Percentiles rank a stretch among this genome's conserved stretches.
Evolutionary conservation across 2,888 invertebrate genomes (phyloP).

Genomic region (Pachymerium ferrugineum): DNA sequence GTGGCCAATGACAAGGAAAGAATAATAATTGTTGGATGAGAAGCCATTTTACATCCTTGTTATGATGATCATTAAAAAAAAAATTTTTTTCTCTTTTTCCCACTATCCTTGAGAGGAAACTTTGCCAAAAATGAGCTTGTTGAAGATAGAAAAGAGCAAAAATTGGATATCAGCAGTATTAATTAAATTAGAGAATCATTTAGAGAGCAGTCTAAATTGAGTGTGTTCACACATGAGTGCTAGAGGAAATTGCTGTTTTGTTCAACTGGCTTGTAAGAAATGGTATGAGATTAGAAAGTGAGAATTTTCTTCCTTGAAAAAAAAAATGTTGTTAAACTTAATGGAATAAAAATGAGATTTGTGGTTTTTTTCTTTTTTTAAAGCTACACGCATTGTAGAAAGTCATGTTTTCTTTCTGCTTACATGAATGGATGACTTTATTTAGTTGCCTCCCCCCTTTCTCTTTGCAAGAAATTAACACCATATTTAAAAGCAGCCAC

Average conservation of each 20-base stretch:
- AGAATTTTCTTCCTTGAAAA: no score
- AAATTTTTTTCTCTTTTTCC: no score
- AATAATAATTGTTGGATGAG: constrained; percentile 16
- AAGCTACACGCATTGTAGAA: background rate
- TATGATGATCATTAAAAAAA: background rate
- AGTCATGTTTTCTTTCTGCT: background rate
- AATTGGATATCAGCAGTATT: constrained; percentile 11
- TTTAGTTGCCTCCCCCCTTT: background rate
- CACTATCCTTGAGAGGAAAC: no score
- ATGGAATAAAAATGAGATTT: no score
- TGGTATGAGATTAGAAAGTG: background rate
- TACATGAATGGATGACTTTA: constrained; percentile 15
- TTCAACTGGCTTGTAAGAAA: background rate
- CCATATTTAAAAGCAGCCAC: background rate
- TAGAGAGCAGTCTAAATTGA: background rate
- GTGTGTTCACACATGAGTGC: constrained; percentile 17
- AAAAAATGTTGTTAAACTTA: no score
- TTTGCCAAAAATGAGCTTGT: background rate
- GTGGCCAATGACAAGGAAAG: constrained; percentile 17
- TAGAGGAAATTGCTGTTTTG: background rate
- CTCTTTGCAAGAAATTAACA: constrained; percentile 1
- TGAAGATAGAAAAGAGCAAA: background rate
- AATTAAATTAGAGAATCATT: constrained; percentile 6
- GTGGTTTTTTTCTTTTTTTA: background rate
- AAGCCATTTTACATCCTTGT: constrained; percentile 14